Conservation (phyloP, 2,113 vertebrate species). For the Ginglymostoma cirratum region DNA sequence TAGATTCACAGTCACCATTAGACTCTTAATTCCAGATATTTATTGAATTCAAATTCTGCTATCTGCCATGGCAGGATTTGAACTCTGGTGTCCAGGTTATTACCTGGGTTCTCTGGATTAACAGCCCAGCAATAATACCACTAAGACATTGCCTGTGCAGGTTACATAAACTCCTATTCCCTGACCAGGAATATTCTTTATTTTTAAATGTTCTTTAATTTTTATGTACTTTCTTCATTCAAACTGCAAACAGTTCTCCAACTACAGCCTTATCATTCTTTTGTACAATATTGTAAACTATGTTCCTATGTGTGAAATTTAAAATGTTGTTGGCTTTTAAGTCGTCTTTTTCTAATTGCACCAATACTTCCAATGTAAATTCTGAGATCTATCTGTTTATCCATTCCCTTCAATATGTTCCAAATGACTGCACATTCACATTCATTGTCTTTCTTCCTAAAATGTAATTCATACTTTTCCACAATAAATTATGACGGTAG, state of each 20-base stretch:
- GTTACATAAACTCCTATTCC: neutral
- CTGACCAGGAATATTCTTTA: too few species aligned
- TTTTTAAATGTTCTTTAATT: neutral
- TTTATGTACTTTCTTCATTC: neutral
- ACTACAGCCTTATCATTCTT: neutral
- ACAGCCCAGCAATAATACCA: too few species aligned
- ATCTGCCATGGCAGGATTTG: too few species aligned
- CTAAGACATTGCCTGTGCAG: too few species aligned
- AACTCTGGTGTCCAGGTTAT: too few species aligned
- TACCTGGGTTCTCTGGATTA: too few species aligned
- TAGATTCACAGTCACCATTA: too few species aligned
- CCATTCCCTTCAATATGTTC: neutral
- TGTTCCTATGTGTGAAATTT: neutral
- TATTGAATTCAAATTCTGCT: too few species aligned
- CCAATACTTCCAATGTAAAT: neutral
- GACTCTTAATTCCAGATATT: too few species aligned
- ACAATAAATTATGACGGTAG: neutral
- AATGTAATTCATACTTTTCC: neutral
- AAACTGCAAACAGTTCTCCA: neutral
- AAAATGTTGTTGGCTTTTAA: neutral
- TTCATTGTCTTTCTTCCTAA: neutral
- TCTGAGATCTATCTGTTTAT: neutral
- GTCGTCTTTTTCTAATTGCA: neutral
- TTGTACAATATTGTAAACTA: neutral
- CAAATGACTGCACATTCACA: neutral